phyloP scores from a whole-genome alignment of 2,797 vertebrate species.

The Etheostoma perlongum region DNA sequence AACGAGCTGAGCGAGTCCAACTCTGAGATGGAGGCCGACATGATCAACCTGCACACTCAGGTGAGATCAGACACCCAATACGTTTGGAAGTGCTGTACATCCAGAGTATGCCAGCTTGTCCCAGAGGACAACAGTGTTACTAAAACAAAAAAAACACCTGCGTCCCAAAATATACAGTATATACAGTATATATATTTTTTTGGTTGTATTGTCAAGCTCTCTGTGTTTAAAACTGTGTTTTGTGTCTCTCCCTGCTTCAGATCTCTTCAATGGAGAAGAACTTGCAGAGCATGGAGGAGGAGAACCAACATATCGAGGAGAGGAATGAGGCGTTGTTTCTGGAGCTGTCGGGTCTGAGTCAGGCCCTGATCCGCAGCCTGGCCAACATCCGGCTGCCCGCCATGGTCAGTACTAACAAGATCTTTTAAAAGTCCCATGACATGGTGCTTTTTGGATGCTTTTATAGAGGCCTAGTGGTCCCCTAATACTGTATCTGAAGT shows the following conservation, averaged over 20 bases:
- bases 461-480: too few relatives aligned
- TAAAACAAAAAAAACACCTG: not conserved
- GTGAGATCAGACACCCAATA: slow-evolving; percentile 72
- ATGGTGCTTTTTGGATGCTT: too few relatives aligned
- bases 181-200: not conserved
- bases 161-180: not conserved
- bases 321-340: slow-evolving; percentile 96
- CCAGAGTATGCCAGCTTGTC: not conserved
- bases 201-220: not conserved
- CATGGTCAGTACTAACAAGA: slow-evolving; percentile 86
- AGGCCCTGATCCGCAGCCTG: slow-evolving; percentile 95
- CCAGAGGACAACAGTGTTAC: too few relatives aligned
- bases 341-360: slow-evolving; percentile 97
- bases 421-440: not conserved
- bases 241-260: slow-evolving; percentile 73
- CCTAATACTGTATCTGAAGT: too few relatives aligned
- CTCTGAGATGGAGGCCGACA: slow-evolving; percentile 95
- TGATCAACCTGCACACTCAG: slow-evolving; percentile 98
- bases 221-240: not conserved
- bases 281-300: slow-evolving; percentile 96
- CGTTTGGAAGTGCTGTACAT: not conserved
- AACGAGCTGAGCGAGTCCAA: slow-evolving; percentile 96
- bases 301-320: slow-evolving; percentile 98
- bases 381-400: slow-evolving; percentile 96
- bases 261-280: slow-evolving; percentile 98